A percentile compares a stretch with the other conserved stretches of the same genome.
Evolutionary conservation across 2,797 vertebrate species (phyloP).

Genomic region (Megalops cyprinoides): DNA sequence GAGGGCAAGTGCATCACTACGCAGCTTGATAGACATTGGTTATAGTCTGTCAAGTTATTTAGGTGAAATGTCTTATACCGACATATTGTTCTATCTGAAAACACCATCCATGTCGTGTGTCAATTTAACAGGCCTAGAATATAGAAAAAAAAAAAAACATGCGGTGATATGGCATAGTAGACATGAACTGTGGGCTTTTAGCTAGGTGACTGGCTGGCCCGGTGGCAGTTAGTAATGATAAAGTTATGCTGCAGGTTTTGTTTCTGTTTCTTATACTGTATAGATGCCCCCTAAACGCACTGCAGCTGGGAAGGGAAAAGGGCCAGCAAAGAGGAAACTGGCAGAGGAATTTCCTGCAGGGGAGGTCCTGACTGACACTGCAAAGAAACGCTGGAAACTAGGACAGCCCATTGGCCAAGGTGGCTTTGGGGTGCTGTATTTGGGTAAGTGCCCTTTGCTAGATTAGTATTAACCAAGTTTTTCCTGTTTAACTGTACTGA

Average conservation of each 20-base stretch:
- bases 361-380: slow-evolving; percentile 84
- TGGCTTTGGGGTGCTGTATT: slow-evolving; percentile 91
- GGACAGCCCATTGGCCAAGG: slow-evolving; percentile 88
- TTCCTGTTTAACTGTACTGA: no score
- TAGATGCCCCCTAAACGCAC: slow-evolving; percentile 85
- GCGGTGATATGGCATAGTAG: no score
- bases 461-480: no score
- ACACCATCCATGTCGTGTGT: not conserved
- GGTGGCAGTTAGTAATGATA: not conserved
- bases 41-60: no score
- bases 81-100: not conserved
- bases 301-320: slow-evolving; percentile 71
- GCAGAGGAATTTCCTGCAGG: slow-evolving; percentile 87
- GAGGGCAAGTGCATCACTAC: no score
- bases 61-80: no score
- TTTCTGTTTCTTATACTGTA: slow-evolving; percentile 9
- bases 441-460: slow-evolving; percentile 77
- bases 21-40: no score
- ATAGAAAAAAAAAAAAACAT: no score
- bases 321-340: slow-evolving; percentile 83
- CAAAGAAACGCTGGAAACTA: slow-evolving; percentile 89
- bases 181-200: no score
- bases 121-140: not conserved
- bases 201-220: no score
- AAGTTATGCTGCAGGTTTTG: not conserved